Evolutionary conservation across 2,888 invertebrate species (phyloP).

Genomic region (Rhingia rostrata): DNA sequence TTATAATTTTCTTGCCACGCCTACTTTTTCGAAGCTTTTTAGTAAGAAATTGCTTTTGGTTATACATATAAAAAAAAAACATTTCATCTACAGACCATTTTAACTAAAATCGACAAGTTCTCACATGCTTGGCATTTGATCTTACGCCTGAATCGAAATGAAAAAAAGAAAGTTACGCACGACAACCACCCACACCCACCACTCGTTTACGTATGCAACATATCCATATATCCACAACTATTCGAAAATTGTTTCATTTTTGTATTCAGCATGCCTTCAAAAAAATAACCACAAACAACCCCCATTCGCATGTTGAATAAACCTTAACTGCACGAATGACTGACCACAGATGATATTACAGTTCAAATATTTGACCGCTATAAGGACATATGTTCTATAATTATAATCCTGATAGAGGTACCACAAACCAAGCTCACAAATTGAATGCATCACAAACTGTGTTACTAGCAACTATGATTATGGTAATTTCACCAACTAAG

Average conservation of each 20-base stretch:
- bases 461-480: conserved; percentile 48
- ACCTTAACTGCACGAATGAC: conserved; percentile 60
- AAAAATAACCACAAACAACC: conserved; percentile 13
- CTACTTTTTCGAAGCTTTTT: too few relatives aligned
- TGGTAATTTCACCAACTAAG: conserved; percentile 59
- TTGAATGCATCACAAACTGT: conserved; percentile 48
- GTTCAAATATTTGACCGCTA: conserved; percentile 67
- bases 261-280: neutral
- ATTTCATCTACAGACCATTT: too few relatives aligned
- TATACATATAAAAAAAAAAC: too few relatives aligned
- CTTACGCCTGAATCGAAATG: too few relatives aligned
- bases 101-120: too few relatives aligned
- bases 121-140: too few relatives aligned
- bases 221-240: too few relatives aligned
- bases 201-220: too few relatives aligned
- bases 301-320: conserved; percentile 59
- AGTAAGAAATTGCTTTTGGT: too few relatives aligned
- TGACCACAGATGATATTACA: conserved; percentile 70
- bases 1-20: too few relatives aligned
- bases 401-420: conserved; percentile 48
- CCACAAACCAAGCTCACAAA: conserved; percentile 54
- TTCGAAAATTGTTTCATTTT: neutral
- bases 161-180: too few relatives aligned
- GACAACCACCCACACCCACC: too few relatives aligned
- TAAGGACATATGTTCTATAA: conserved; percentile 67